phyloP scores from a whole-genome alignment of 2,888 invertebrate species.

The Diabrotica balteata region DNA sequence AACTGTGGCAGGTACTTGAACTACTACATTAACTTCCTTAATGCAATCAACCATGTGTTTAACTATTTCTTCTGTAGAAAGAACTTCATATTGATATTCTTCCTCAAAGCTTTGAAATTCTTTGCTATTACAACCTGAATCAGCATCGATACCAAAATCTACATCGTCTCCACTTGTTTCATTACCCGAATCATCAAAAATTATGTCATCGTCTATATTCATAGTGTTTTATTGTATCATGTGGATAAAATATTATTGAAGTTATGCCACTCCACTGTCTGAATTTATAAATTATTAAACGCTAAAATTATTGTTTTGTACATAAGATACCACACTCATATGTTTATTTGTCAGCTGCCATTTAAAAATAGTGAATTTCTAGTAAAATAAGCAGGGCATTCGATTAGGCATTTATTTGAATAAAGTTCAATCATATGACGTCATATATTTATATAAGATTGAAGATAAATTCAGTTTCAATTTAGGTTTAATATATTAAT shows the following conservation, averaged over 20 bases:
- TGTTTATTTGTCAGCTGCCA: slow-evolving; percentile 25
- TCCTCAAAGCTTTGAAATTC: slow-evolving; percentile 85
- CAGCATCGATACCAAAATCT: slow-evolving; percentile 89
- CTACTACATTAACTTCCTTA: slow-evolving; percentile 94
- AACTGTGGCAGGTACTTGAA: slow-evolving; percentile 89
- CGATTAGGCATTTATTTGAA: too few species aligned
- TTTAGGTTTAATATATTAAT: not conserved
- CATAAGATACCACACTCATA: slow-evolving; percentile 32
- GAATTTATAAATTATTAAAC: slow-evolving; percentile 42
- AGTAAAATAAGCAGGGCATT: too few species aligned
- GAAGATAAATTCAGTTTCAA: not conserved
- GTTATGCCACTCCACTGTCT: slow-evolving; percentile 42
- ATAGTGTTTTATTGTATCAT: slow-evolving; percentile 60
- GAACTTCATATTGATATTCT: slow-evolving; percentile 93
- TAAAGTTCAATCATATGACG: too few species aligned
- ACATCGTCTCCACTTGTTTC: slow-evolving; percentile 95
- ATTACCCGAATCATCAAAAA: slow-evolving; percentile 90
- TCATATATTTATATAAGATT: not conserved
- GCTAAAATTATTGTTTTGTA: slow-evolving; percentile 40
- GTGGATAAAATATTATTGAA: slow-evolving; percentile 30
- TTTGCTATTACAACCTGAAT: slow-evolving; percentile 72
- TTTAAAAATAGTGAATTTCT: too few species aligned
- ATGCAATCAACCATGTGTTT: slow-evolving; percentile 98
- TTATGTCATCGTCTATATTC: slow-evolving; percentile 93
- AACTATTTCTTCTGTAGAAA: slow-evolving; percentile 96